These are phyloP conservation scores for Dromius quadrimaculatus DNA, from an alignment of 2,888 invertebrate species.

Conservation along the genomic window DNA sequence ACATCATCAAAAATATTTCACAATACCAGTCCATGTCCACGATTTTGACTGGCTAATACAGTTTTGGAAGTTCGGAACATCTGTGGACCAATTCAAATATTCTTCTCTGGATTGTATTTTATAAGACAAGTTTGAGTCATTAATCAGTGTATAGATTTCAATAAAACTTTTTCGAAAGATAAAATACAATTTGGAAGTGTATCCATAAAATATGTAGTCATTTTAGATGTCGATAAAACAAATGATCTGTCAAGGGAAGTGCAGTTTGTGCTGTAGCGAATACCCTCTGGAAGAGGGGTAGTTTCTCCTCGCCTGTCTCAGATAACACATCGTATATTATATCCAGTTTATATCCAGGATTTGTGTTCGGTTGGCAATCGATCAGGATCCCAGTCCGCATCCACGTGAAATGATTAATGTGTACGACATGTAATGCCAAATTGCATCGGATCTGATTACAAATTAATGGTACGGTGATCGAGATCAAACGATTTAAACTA, in stretches of 20 bases:
- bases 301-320: slow-evolving; percentile 12
- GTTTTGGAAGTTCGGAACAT: no score
- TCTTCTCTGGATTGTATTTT: no score
- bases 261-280: slow-evolving; percentile 4
- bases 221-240: slow-evolving; percentile 25
- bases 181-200: slow-evolving; percentile 26
- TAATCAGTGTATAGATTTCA: slow-evolving; percentile 7
- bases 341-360: slow-evolving; percentile 47
- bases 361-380: slow-evolving; percentile 47
- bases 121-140: no score
- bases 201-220: slow-evolving; percentile 34
- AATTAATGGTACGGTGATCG: slow-evolving; percentile 47
- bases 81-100: no score
- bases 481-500: slow-evolving; percentile 45
- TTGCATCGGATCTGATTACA: slow-evolving; percentile 52
- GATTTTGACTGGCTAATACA: no score
- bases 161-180: slow-evolving; percentile 1
- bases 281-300: background rate
- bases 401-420: slow-evolving; percentile 42
- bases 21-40: no score
- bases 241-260: slow-evolving; percentile 30
- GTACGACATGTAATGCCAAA: slow-evolving; percentile 48
- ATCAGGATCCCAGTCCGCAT: slow-evolving; percentile 37
- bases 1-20: no score
- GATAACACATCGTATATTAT: slow-evolving; percentile 41